Base-by-base conservation (phyloP, 2,888 invertebrate species). In the Ctenicera cuprea region DNA sequence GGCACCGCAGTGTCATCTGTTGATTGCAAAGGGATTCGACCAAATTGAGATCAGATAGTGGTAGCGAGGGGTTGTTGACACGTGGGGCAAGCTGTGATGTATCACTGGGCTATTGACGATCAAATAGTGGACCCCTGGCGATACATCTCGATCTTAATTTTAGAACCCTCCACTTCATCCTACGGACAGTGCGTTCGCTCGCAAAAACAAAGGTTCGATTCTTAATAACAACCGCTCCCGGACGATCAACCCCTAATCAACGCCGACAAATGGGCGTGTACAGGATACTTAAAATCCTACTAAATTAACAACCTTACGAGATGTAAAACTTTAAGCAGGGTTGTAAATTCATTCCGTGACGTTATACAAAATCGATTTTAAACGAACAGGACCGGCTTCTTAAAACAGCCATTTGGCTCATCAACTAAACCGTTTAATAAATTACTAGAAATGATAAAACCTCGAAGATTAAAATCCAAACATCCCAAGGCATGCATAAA, bases 11-110 rank as follows among this genome's bases (percentile, higher is more conserved):
- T 85, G 84, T 85, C 85, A 85, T 84, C 84, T 85, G 84, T 85
- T 85, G 85, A 85, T 84, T 85, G 84, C 84, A 80, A 76, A 76
- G 84, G 85, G 84, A 84, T 82, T 83, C 82, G 79, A 77, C 81
- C 81, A 84, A 85, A 84, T 84, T 84, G 84, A 82, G 82, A 80
- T 80, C 78, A 79, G 80, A 80, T 78, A 78, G 79, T 70, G 75
- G 72, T 52, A 41, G 68, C 63, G 66, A 73, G 69, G 71, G 75
- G 69, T 52, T 54, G 74, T 62, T 67, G 74, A 74, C 76, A 74
- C 73, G 75, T 73, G 77, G 74, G 70, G 75, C 76, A 76, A 75
- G 45, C 57, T 50, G 68, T 73, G 75, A 77, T 76, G 71, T 76
- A 77, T 76, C 64, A 72, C 59, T 67, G 65, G 26, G 57, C 79